Evolutionary conservation across 64 coral and sea anemone genomes (phyloP).

Genomic region (Pachyseris speciosa): DNA sequence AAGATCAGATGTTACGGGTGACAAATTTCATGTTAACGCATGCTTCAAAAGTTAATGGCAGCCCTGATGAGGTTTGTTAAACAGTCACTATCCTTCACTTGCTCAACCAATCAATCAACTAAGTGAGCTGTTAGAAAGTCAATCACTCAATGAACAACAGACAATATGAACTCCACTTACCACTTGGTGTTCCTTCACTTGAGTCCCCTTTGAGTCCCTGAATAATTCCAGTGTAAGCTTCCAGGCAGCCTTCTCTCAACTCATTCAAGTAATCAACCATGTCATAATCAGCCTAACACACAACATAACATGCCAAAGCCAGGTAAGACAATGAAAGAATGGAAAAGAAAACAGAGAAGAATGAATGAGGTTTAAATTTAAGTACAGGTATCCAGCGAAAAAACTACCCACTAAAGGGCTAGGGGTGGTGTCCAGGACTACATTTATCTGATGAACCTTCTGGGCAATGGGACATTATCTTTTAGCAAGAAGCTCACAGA

Average conservation of each 20-base stretch:
- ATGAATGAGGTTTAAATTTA: too few relatives aligned
- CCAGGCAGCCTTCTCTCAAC: slow-evolving; percentile 89
- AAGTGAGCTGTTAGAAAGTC: neutral
- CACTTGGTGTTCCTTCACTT: neutral
- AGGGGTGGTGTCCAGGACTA: too few relatives aligned
- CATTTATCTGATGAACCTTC: too few relatives aligned
- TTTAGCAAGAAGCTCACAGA: too few relatives aligned
- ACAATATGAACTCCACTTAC: neutral
- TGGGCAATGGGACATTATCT: too few relatives aligned
- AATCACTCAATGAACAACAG: neutral
- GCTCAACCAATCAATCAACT: neutral
- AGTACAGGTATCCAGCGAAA: too few relatives aligned
- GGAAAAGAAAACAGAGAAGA: neutral
- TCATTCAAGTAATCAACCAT: slow-evolving; percentile 99
- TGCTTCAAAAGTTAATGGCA: too few relatives aligned
- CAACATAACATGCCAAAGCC: neutral
- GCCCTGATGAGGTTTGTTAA: too few relatives aligned
- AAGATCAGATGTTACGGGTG: too few relatives aligned
- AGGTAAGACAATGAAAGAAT: neutral
- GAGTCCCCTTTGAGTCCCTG: slow-evolving; percentile 94
- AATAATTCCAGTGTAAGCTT: slow-evolving; percentile 99
- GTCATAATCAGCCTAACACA: slow-evolving; percentile 89
- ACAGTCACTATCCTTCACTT: neutral
- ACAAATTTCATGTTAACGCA: too few relatives aligned
- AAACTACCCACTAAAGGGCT: too few relatives aligned